Evolutionary conservation across 2,888 invertebrate genomes (phyloP).

Genomic region (Xylocampa areola): DNA sequence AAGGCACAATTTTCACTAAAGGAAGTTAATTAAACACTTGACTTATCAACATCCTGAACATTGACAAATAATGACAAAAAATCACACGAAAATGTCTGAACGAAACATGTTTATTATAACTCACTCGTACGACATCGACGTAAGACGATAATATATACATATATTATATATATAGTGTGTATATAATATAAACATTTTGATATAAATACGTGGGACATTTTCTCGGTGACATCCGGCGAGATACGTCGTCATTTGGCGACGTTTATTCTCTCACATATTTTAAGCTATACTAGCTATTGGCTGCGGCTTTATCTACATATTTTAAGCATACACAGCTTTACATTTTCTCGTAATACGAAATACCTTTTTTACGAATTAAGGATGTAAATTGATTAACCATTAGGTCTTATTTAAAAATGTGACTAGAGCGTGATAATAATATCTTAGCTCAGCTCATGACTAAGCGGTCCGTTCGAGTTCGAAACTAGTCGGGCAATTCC

Average conservation of each 20-base stretch:
- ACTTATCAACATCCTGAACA: background rate
- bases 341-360: too few relatives aligned
- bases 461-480: too few relatives aligned
- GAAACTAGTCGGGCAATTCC: too few relatives aligned
- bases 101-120: background rate
- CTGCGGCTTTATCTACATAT: too few relatives aligned
- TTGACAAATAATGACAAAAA: slow-evolving; percentile 1
- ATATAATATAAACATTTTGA: slow-evolving; percentile 12
- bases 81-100: background rate
- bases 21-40: background rate
- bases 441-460: too few relatives aligned
- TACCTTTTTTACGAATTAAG: too few relatives aligned
- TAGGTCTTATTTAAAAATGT: too few relatives aligned
- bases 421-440: too few relatives aligned
- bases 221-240: slow-evolving; percentile 15
- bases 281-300: too few relatives aligned
- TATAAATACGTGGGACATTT: slow-evolving; percentile 9
- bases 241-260: slow-evolving; percentile 23
- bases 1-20: background rate
- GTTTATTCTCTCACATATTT: slow-evolving; percentile 1
- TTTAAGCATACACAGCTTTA: too few relatives aligned
- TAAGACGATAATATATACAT: background rate
- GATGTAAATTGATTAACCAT: too few relatives aligned
- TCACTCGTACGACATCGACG: background rate
- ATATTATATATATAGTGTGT: background rate